Evolutionary conservation across 2,797 vertebrate genomes (phyloP).

Genomic region (Acomys russatus): DNA sequence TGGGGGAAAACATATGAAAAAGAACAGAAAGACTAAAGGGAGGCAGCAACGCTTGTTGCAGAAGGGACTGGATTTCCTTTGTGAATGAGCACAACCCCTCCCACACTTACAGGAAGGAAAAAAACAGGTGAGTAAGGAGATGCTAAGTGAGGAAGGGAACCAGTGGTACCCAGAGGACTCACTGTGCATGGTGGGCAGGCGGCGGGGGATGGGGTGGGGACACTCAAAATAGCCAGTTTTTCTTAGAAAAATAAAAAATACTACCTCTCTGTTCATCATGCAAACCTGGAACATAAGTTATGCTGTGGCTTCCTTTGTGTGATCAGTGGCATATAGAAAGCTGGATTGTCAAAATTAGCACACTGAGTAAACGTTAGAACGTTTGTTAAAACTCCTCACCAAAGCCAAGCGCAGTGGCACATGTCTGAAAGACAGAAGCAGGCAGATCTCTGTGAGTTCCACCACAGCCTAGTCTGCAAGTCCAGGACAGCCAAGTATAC

Average conservation of each 20-base stretch:
- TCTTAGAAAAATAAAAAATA: background rate
- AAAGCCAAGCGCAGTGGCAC: no score
- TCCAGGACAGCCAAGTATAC: no score
- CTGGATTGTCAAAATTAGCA: background rate
- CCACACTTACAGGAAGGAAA: background rate
- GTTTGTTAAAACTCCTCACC: background rate
- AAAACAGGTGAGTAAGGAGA: no score
- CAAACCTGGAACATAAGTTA: background rate
- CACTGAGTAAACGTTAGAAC: background rate
- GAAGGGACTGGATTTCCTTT: rapidly evolving
- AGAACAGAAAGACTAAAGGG: background rate
- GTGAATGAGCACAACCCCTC: rapidly evolving
- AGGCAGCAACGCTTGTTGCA: rapidly evolving
- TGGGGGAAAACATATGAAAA: background rate
- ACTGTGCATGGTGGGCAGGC: no score
- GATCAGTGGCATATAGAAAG: background rate
- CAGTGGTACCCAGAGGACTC: rapidly evolving
- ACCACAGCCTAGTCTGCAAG: no score
- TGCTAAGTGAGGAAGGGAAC: no score
- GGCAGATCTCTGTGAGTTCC: no score
- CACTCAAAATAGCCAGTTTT: background rate
- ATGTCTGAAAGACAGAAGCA: no score
- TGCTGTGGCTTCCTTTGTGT: background rate
- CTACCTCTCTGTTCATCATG: background rate
- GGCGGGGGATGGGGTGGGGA: no score